Percentiles rank a stretch among this genome's conserved stretches.
Conservation (phyloP, 2,797 vertebrate genomes). For the Liparis tanakae region DNA sequence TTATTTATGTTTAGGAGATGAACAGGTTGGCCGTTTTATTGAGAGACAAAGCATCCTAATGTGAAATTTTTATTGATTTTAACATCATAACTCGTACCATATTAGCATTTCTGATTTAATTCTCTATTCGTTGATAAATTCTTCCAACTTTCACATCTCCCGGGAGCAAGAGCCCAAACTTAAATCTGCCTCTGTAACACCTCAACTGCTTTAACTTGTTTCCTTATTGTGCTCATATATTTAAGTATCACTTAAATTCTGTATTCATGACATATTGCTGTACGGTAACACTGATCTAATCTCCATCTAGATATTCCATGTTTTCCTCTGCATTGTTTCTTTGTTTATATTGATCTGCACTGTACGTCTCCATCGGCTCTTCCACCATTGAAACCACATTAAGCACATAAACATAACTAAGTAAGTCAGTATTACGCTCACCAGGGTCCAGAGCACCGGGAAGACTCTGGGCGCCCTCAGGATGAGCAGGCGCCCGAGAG, state of each 20-base stretch:
- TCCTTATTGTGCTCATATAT: neutral
- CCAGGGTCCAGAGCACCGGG: conserved; percentile 96
- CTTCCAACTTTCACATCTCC: conserved; percentile 1
- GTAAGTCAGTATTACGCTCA: conserved; percentile 65
- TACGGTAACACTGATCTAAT: conserved; percentile 26
- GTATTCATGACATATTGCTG: conserved; percentile 17
- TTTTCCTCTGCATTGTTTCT: conserved; percentile 14
- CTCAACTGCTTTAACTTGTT: neutral
- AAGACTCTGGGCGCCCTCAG: conserved; percentile 92
- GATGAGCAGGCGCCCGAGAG: conserved; percentile 91
- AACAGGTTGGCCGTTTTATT: conserved; percentile 7
- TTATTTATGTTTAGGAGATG: conserved; percentile 16
- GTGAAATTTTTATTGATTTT: neutral
- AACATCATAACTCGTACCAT: neutral
- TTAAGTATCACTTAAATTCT: conserved; percentile 12
- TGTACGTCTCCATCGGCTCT: neutral
- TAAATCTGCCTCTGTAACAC: neutral
- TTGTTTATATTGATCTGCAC: conserved; percentile 12
- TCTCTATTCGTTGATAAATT: neutral
- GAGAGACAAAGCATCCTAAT: neutral
- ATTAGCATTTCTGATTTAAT: conserved; percentile 4
- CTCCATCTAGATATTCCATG: conserved; percentile 28
- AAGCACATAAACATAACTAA: neutral
- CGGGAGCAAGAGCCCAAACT: too few relatives aligned
- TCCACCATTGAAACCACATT: neutral